A percentile compares a stretch with the other conserved stretches of the same genome.
phyloP scores from a whole-genome alignment of 1,140 invertebrate genomes.

The Drosophila repletoides region DNA sequence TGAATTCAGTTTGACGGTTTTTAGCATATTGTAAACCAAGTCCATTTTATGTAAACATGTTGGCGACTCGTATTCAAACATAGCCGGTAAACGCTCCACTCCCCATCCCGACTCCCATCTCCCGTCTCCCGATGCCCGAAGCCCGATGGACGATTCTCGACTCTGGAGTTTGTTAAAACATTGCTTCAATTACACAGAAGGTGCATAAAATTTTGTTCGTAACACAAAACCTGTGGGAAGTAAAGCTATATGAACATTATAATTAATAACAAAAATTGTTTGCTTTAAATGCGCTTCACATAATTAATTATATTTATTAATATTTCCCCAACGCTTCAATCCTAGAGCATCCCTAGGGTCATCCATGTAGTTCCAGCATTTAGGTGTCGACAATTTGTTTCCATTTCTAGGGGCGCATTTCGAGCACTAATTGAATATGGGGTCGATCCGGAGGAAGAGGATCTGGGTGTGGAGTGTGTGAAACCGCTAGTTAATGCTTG shows the following conservation, averaged over 20 bases:
- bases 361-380: conserved; percentile 28
- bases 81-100: conserved; percentile 43
- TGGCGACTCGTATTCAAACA: conserved; percentile 73
- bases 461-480: conserved; percentile 49
- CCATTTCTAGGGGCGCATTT: conserved; percentile 15
- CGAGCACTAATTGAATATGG: conserved; percentile 49
- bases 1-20: conserved; percentile 45
- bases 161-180: conserved; percentile 22
- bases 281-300: conserved; percentile 56
- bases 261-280: conserved; percentile 39
- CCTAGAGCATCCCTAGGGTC: conserved; percentile 13
- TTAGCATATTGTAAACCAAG: conserved; percentile 66
- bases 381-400: conserved; percentile 67
- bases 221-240: conserved; percentile 75
- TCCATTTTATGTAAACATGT: conserved; percentile 79
- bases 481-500: conserved; percentile 75
- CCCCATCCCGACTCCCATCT: neutral
- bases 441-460: neutral
- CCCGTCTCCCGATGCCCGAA: neutral
- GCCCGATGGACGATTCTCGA: neutral
- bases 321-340: conserved; percentile 15
- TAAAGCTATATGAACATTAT: conserved; percentile 63
- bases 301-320: conserved; percentile 76
- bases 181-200: conserved; percentile 61
- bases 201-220: conserved; percentile 54